phyloP scores from a whole-genome alignment of 2,797 vertebrate species.

The Miichthys miiuy region DNA sequence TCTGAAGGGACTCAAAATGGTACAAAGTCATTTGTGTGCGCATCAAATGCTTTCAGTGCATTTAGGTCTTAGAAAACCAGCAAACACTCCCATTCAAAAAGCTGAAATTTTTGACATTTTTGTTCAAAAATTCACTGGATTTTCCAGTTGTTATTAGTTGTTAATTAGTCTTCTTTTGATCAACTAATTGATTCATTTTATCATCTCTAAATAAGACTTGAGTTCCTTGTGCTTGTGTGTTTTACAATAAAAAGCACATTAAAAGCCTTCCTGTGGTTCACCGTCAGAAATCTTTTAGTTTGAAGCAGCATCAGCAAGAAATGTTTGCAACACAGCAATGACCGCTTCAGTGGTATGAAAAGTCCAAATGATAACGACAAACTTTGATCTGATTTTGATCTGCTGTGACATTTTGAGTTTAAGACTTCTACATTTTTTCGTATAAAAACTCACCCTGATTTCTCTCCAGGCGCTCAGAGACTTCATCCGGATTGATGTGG shows the following conservation, averaged over 20 bases:
- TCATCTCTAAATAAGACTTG: not conserved
- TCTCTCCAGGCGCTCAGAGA: constrained; percentile 89
- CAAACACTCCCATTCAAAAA: too few relatives aligned
- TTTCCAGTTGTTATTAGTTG: too few relatives aligned
- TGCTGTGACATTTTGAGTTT: too few relatives aligned
- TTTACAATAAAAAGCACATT: not conserved
- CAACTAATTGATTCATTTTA: not conserved
- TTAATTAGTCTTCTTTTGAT: too few relatives aligned
- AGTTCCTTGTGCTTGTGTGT: not conserved
- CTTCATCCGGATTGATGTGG: constrained; percentile 88
- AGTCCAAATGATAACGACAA: not conserved
- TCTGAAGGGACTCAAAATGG: constrained; percentile 88
- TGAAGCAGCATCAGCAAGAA: not conserved
- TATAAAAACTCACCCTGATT: not conserved
- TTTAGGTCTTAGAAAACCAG: too few relatives aligned
- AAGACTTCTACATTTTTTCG: too few relatives aligned
- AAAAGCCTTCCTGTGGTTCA: not conserved
- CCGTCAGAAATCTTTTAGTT: not conserved
- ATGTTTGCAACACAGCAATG: not conserved
- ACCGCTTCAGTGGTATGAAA: too few relatives aligned
- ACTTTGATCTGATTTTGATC: too few relatives aligned
- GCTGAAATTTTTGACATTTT: too few relatives aligned
- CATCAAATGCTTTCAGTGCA: too few relatives aligned
- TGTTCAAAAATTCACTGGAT: too few relatives aligned
- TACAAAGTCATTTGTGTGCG: constrained; percentile 58